Evolutionary conservation across 2,888 invertebrate species (phyloP).

Genomic region (Notodonta ziczac): DNA sequence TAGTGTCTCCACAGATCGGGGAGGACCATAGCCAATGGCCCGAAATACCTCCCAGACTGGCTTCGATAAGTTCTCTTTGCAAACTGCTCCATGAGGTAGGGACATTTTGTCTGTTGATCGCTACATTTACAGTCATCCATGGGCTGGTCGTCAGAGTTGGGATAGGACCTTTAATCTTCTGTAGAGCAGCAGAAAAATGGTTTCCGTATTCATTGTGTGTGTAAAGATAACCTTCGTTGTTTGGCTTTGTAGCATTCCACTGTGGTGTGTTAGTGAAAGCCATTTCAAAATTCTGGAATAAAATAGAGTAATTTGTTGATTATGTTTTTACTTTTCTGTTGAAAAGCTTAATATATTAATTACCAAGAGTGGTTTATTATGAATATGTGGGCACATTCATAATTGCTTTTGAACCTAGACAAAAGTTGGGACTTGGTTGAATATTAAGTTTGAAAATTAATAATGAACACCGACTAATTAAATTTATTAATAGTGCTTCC

Average conservation of each 20-base stretch:
- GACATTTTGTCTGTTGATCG: conserved; percentile 79
- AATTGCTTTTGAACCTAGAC: too few relatives aligned
- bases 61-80: conserved; percentile 73
- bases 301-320: background rate
- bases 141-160: conserved; percentile 61
- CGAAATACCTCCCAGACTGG: conserved; percentile 78
- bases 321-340: background rate
- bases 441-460: too few relatives aligned
- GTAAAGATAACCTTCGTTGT: conserved; percentile 62
- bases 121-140: conserved; percentile 60
- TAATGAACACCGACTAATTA: too few relatives aligned
- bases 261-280: conserved; percentile 78
- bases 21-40: conserved; percentile 79
- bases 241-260: conserved; percentile 71
- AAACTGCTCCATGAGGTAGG: conserved; percentile 85
- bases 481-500: too few relatives aligned
- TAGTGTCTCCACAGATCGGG: conserved; percentile 85
- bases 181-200: conserved; percentile 61
- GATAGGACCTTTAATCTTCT: conserved; percentile 41
- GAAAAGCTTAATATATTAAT: background rate
- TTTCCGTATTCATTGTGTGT: conserved; percentile 85
- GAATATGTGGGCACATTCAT: too few relatives aligned
- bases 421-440: too few relatives aligned
- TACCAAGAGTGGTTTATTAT: background rate
- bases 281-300: conserved; percentile 64